Percentiles rank a stretch among this genome's conserved stretches.
Evolutionary conservation across 2,888 invertebrate genomes (phyloP).

Genomic region (Caenorhabditis macrosperma): DNA sequence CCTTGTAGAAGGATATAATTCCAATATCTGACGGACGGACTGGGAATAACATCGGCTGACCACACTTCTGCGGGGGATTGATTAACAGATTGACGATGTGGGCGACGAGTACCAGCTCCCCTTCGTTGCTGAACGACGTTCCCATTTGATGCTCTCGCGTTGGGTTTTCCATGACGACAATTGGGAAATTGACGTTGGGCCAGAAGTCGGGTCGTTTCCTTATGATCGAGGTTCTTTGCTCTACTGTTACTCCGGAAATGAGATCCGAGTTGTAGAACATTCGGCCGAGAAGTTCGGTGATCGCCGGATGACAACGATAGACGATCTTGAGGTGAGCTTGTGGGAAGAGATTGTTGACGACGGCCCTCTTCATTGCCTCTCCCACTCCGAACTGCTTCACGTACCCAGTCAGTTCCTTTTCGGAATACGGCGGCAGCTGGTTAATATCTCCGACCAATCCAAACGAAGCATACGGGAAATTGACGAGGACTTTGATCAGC

Average conservation of each 20-base stretch:
- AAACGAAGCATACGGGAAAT: constrained; percentile 5
- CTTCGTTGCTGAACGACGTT: not conserved
- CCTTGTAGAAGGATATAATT: constrained; percentile 30
- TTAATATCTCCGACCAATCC: constrained; percentile 25
- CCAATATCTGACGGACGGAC: constrained; percentile 1
- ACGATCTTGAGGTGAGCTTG: not conserved
- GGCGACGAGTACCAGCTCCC: not conserved
- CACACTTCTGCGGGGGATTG: not conserved
- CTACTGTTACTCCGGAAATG: not conserved
- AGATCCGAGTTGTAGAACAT: constrained; percentile 1
- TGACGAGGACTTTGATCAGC: not conserved
- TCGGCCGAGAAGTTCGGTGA: constrained; percentile 5
- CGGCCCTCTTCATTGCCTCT: constrained; percentile 20
- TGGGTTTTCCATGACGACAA: constrained; percentile 4
- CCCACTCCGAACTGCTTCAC: constrained; percentile 18
- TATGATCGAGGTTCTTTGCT: not conserved
- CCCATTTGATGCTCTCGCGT: not conserved
- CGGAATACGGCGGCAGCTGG: constrained; percentile 23
- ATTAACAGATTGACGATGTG: not conserved
- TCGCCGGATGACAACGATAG: constrained; percentile 25
- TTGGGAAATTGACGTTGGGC: constrained; percentile 3
- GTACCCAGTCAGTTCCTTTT: not conserved
- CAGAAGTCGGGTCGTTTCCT: constrained; percentile 6
- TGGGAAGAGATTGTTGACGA: not conserved
- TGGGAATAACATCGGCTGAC: not conserved